phyloP scores from a whole-genome alignment of 2,797 vertebrate species.

The Pelodytes ibericus region DNA sequence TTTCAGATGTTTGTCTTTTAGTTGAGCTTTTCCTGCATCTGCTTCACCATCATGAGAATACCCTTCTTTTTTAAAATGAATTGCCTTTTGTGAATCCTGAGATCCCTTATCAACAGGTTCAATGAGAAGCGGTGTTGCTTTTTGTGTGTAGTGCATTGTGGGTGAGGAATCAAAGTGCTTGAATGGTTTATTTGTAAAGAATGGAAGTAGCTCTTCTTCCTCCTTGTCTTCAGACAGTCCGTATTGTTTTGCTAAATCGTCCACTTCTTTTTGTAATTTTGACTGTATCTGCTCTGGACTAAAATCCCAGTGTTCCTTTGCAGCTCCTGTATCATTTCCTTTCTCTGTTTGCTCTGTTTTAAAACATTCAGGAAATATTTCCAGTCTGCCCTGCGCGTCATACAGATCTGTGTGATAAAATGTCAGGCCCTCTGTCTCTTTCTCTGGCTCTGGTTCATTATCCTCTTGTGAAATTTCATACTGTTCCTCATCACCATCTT shows the following conservation, averaged over 20 bases:
- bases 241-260: conserved; percentile 65
- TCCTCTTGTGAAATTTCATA: conserved; percentile 18
- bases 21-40: neutral
- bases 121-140: neutral
- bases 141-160: neutral
- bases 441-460: conserved; percentile 49
- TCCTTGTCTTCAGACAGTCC: conserved; percentile 67
- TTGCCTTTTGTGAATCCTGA: too few species aligned
- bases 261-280: conserved; percentile 65
- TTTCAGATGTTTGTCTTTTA: neutral
- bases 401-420: conserved; percentile 79
- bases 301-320: conserved; percentile 29
- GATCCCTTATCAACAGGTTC: neutral
- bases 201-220: conserved; percentile 49
- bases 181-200: neutral
- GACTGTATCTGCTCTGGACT: conserved; percentile 1
- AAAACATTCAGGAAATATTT: conserved; percentile 75
- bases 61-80: neutral
- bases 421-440: conserved; percentile 53
- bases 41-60: neutral
- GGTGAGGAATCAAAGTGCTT: neutral
- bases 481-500: neutral
- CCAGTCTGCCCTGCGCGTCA: conserved; percentile 74
- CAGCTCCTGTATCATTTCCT: conserved; percentile 30
- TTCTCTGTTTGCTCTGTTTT: conserved; percentile 49